Conservation (phyloP, 2,888 invertebrate species). For the Patella caerulea region DNA sequence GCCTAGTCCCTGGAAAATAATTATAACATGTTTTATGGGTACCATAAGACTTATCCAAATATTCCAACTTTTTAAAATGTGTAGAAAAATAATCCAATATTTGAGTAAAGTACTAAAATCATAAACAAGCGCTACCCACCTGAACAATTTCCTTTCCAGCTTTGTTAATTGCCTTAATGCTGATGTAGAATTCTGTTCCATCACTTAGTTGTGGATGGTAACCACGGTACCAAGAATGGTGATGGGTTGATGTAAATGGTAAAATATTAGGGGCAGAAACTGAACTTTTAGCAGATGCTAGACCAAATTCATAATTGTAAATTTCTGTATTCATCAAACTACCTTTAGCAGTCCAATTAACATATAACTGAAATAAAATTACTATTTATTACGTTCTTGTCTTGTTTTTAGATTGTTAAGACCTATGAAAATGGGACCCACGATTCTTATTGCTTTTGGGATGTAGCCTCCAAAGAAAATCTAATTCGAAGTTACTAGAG, state of each 20-base stretch:
- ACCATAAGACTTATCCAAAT: no score
- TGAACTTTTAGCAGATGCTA: constrained; percentile 27
- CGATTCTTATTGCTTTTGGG: no score
- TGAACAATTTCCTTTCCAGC: constrained; percentile 33
- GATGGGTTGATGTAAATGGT: constrained; percentile 41
- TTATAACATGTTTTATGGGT: no score
- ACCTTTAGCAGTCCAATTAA: constrained; percentile 46
- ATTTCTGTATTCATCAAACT: constrained; percentile 40
- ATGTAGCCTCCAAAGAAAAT: no score
- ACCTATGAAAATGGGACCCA: no score
- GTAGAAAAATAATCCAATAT: no score
- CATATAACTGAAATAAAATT: constrained; percentile 31
- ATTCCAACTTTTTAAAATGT: no score
- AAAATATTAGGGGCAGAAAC: constrained; percentile 39
- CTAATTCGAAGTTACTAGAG: no score
- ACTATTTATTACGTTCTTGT: no score
- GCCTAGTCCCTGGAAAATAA: constrained; percentile 32
- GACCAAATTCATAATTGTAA: constrained; percentile 47
- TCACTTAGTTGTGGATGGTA: constrained; percentile 46
- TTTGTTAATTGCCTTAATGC: constrained; percentile 48
- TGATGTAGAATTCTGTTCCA: constrained; percentile 46
- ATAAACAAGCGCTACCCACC: constrained; percentile 22
- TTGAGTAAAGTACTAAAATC: no score
- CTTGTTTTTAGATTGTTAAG: no score
- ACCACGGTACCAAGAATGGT: constrained; percentile 40